Evolutionary conservation across 2,113 vertebrate genomes (phyloP).

Genomic region (Typhlomys cinereus): DNA sequence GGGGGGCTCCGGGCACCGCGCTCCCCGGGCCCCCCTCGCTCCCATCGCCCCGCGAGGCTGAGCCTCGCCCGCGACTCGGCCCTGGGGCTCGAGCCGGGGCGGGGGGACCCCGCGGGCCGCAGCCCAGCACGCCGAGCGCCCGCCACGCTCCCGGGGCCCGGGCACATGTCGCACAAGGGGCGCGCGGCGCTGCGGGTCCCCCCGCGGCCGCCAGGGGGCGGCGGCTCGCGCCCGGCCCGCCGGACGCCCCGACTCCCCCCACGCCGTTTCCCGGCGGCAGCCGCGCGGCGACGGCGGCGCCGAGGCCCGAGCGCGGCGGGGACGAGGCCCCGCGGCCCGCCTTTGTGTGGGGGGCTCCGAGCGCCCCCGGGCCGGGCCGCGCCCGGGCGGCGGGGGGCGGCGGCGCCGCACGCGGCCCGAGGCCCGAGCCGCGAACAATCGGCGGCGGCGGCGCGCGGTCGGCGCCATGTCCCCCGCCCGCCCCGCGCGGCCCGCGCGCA

Average conservation of each 20-base stretch:
- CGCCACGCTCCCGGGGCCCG: conserved; percentile 80
- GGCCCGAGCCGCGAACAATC: conserved; percentile 90
- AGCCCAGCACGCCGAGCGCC: conserved; percentile 57
- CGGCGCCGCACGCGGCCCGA: conserved; percentile 82
- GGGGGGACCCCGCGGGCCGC: neutral
- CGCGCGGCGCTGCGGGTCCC: conserved; percentile 61
- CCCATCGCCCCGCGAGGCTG: neutral
- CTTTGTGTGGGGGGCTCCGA: conserved; percentile 89
- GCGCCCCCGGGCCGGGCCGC: conserved; percentile 70
- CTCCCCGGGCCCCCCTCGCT: neutral
- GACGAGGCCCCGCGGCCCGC: conserved; percentile 78
- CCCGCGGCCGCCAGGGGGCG: conserved; percentile 66
- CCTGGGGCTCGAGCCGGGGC: too few species aligned
- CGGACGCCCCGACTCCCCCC: conserved; percentile 61
- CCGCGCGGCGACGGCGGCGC: conserved; percentile 55
- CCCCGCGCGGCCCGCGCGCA: conserved; percentile 87
- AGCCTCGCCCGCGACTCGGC: too few species aligned
- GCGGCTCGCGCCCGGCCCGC: conserved; percentile 71
- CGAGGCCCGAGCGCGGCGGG: conserved; percentile 18
- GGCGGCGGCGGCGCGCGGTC: conserved; percentile 86
- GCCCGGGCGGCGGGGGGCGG: neutral
- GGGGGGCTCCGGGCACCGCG: neutral
- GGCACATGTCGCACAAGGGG: conserved; percentile 82
- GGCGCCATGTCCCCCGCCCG: conserved; percentile 82
- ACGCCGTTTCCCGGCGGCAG: conserved; percentile 64